Base-by-base conservation (phyloP, 2,113 vertebrate species). In the Oncorhynchus gorbuscha region DNA sequence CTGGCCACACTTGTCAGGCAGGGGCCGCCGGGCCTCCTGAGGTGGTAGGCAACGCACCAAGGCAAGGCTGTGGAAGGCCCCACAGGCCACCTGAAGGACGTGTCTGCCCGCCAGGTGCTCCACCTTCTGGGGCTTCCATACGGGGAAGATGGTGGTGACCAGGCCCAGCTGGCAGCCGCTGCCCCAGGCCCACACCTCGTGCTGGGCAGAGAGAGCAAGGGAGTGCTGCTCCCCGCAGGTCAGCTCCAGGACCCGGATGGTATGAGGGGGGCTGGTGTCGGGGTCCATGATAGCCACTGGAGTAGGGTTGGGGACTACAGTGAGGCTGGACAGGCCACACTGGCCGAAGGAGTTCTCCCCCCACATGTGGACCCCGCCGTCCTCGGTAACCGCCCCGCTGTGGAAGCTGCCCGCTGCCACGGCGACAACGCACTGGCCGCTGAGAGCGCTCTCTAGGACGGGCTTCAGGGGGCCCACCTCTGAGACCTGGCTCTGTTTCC, bases 141-240 rank as follows among this genome's bases (percentile, higher is more conserved):
- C 93, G 0, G 97, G 96, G 76, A 95, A 96, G 49, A 86, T 70
- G 1, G 91, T 79, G 1, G 92, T 90, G 32, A 93, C 92, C 80
- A 97, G 93, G 2, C 97, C 96, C 0, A 97, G 89, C 89, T 98
- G 97, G 85, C 92, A 95, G n/a, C 96, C 97, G 0, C 94, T 96
- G 65, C 98, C 98, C 98, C 98, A 99, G 1, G 96, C 94, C 98
- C 98, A 99, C 78, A 97, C 95, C 87, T 99, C 97, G 35, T 93
- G 92, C 88, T 91, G 94, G 16, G 90, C 88, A 0, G 98, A 96
- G 22, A 99, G 88, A 0, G 97, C 98, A 88, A 99, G 87, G 0
- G 96, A 97, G 85, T 99, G 97, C 13, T 94, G 93, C 83, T 95
- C 96, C 4, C 98, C 98, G 28, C 97, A 99, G 0, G 96, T 94